phyloP scores from a whole-genome alignment of 64 coral and sea anemone species.

The Actinia tenebrosa region DNA sequence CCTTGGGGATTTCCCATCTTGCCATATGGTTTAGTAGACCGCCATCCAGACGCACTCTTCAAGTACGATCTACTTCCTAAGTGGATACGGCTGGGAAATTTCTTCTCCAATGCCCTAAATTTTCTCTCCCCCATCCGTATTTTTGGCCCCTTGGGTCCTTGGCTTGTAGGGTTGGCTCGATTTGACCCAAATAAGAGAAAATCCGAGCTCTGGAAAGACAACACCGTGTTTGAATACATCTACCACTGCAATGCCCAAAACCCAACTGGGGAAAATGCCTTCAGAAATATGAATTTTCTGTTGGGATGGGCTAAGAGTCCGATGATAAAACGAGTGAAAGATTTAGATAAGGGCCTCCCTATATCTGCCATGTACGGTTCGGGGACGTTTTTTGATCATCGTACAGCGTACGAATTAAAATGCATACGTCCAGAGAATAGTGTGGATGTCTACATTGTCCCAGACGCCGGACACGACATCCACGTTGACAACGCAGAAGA shows the following conservation, averaged over 20 bases:
- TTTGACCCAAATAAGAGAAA: conserved; percentile 66
- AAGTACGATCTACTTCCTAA: conserved; percentile 45
- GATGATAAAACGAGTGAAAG: conserved; percentile 81
- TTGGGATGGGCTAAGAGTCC: conserved; percentile 82
- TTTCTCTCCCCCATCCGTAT: conserved; percentile 59
- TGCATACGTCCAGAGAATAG: conserved; percentile 56
- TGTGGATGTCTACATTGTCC: conserved; percentile 80
- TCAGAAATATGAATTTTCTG: conserved; percentile 81
- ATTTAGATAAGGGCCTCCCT: conserved; percentile 45
- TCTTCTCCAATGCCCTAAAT: conserved; percentile 62
- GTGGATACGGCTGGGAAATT: conserved; percentile 71
- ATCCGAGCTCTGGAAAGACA: conserved; percentile 83
- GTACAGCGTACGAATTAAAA: conserved; percentile 96
- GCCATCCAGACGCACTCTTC: conserved; percentile 53
- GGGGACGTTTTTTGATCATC: conserved; percentile 76
- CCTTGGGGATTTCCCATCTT: conserved; percentile 98
- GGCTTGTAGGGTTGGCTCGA: conserved; percentile 40
- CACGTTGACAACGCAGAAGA: conserved; percentile 82
- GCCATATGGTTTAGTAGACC: conserved; percentile 77
- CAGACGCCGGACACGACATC: conserved; percentile 74
- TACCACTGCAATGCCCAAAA: conserved; percentile 85
- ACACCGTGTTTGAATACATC: conserved; percentile 66
- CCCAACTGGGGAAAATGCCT: conserved; percentile 86
- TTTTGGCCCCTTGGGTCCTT: conserved; percentile 72
- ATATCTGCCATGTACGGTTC: conserved; percentile 92